These are phyloP conservation scores for Sclerurus mexicanus DNA, from an alignment of 2,113 vertebrate genomes.

Conservation along the genomic window DNA sequence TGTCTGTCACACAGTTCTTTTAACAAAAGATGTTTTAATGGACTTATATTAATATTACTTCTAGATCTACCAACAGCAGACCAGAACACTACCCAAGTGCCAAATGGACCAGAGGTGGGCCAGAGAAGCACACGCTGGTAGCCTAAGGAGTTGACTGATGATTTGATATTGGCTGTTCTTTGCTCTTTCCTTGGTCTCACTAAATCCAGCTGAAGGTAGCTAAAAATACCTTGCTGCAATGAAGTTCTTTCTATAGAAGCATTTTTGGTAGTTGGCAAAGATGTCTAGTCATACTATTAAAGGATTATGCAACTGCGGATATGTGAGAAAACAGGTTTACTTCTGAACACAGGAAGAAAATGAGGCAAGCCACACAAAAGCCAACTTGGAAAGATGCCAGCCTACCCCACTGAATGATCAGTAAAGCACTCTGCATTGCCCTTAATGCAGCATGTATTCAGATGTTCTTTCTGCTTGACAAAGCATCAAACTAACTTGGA, in stretches of 20 bases:
- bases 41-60: neutral
- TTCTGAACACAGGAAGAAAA: neutral
- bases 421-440: neutral
- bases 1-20: neutral
- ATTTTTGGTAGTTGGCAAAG: neutral
- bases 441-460: neutral
- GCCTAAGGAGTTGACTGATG: neutral
- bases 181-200: neutral
- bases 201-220: neutral
- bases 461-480: neutral
- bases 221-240: conserved; percentile 10
- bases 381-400: neutral
- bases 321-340: neutral
- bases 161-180: neutral
- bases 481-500: neutral
- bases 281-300: neutral
- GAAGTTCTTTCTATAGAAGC: neutral
- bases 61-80: neutral
- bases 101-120: neutral
- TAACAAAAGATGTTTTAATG: neutral
- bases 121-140: neutral
- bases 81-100: neutral
- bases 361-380: neutral
- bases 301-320: neutral
- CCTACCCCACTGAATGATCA: neutral